phyloP scores from a whole-genome alignment of 2,797 vertebrate species.

The Sebastes diaconus region DNA sequence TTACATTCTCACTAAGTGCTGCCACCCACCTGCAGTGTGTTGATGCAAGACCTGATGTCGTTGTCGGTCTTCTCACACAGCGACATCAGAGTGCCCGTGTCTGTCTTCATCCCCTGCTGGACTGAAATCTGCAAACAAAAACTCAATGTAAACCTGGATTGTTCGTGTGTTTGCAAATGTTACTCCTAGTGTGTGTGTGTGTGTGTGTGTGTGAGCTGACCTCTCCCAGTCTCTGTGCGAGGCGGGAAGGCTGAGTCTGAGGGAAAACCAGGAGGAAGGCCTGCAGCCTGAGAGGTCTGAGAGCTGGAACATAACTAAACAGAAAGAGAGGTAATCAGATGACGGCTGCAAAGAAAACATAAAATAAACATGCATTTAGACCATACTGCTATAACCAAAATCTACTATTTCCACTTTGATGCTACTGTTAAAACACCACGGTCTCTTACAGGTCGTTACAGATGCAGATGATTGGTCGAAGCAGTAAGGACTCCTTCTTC shows the following conservation, averaged over 20 bases:
- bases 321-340: constrained; percentile 3
- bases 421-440: neutral
- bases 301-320: constrained; percentile 88
- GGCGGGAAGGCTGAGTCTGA: constrained; percentile 87
- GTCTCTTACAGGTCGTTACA: constrained; percentile 94
- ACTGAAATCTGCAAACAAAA: constrained; percentile 79
- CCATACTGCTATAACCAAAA: neutral
- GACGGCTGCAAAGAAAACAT: neutral
- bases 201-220: constrained; percentile 62
- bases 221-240: constrained; percentile 91
- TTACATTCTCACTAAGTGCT: no score
- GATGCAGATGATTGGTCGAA: constrained; percentile 95
- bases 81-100: constrained; percentile 84
- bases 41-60: constrained; percentile 94
- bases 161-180: neutral
- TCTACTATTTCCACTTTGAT: neutral
- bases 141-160: neutral
- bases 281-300: constrained; percentile 91
- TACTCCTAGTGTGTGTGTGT: neutral
- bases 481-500: constrained; percentile 82
- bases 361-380: neutral
- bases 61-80: constrained; percentile 95
- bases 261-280: constrained; percentile 91
- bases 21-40: constrained; percentile 90
- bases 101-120: constrained; percentile 86